phyloP scores from a whole-genome alignment of 2,888 invertebrate species.

The Nudaria mundana region DNA sequence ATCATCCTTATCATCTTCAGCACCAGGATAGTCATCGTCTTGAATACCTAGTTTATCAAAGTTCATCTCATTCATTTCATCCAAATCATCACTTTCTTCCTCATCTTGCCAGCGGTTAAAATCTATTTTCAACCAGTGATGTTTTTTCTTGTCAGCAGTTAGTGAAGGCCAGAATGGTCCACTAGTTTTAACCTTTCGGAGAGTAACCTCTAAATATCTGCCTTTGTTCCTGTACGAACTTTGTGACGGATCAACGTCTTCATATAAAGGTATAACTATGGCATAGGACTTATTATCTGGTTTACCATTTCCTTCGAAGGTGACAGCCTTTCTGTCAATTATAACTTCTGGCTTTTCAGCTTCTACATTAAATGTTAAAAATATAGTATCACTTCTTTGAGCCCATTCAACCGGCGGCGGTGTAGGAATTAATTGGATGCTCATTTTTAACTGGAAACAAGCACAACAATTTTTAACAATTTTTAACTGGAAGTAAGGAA shows the following conservation, averaged over 20 bases:
- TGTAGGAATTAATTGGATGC: constrained; percentile 40
- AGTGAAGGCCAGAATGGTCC: constrained; percentile 93
- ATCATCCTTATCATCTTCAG: constrained; percentile 73
- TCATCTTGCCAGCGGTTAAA: constrained; percentile 99
- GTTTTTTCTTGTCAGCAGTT: constrained; percentile 92
- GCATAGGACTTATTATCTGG: constrained; percentile 92
- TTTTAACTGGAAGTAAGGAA: too few relatives aligned
- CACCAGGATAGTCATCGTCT: constrained; percentile 45
- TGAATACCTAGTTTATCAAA: constrained; percentile 46
- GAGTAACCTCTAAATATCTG: constrained; percentile 86
- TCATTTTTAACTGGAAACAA: constrained; percentile 41
- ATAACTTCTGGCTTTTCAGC: constrained; percentile 89
- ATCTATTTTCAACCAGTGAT: constrained; percentile 98
- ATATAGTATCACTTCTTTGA: constrained; percentile 89
- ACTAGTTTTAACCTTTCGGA: constrained; percentile 83
- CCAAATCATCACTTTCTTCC: constrained; percentile 91
- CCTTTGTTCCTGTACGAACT: constrained; percentile 85
- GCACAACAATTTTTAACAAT: not conserved
- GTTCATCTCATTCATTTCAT: constrained; percentile 57
- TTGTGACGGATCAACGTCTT: constrained; percentile 91
- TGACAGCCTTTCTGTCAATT: constrained; percentile 84
- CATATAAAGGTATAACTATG: constrained; percentile 91
- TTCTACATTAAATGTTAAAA: constrained; percentile 93
- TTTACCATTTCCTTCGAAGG: constrained; percentile 92
- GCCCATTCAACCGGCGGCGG: constrained; percentile 95